These are phyloP conservation scores for Pristionchus maxplancki DNA, from an alignment of 2,888 invertebrate species.

Conservation along the genomic window DNA sequence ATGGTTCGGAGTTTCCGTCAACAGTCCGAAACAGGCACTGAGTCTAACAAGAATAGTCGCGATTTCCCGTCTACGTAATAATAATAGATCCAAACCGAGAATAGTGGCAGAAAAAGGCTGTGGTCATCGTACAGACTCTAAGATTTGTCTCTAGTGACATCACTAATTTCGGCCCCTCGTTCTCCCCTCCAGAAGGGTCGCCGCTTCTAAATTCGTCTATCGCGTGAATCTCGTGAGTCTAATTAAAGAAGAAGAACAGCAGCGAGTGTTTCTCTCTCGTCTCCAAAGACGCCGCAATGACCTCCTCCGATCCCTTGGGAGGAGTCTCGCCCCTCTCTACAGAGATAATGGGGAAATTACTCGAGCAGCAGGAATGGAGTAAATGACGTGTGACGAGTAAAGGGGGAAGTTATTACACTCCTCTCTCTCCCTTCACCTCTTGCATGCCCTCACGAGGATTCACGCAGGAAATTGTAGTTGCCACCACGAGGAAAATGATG, in stretches of 20 bases:
- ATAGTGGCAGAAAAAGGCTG: not conserved
- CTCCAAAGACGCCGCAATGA: not conserved
- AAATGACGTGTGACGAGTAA: constrained; percentile 4
- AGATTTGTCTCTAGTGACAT: not conserved
- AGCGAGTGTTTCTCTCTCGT: not conserved
- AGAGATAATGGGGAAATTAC: constrained; percentile 14
- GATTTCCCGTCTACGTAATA: not conserved
- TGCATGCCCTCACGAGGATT: not conserved
- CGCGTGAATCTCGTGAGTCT: not conserved
- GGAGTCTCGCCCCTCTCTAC: not conserved
- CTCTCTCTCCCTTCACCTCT: not conserved
- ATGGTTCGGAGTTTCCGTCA: not conserved
- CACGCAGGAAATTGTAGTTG: constrained; percentile 5
- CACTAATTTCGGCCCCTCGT: not conserved
- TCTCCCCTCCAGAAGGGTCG: not conserved
- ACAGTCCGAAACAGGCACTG: not conserved
- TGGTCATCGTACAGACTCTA: not conserved
- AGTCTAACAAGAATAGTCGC: not conserved
- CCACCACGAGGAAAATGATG: not conserved
- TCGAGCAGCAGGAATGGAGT: not conserved
- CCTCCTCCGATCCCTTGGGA: not conserved
- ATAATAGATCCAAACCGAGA: not conserved
- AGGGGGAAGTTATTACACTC: constrained; percentile 15
- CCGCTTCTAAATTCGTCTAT: not conserved
- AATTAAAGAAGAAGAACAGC: not conserved